Evolutionary conservation across 2,113 vertebrate genomes (phyloP), one percentile per base, ranked within the genome.

Genomic region (Telmatochromis bifrenatus): DNA sequence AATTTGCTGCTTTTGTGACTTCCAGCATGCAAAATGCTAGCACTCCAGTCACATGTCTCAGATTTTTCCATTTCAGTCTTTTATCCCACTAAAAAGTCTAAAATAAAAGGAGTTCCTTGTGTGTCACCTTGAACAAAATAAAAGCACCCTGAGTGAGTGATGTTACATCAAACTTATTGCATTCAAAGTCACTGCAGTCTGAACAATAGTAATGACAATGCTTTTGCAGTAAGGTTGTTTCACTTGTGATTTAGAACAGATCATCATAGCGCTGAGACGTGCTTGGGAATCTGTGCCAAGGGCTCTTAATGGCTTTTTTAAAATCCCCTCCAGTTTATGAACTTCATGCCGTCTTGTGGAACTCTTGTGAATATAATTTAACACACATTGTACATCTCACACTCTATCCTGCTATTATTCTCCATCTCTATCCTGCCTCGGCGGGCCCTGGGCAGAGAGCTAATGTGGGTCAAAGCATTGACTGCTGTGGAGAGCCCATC

Each of bases 401-500:
- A 87, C n/a, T 56, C 79, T 70, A 86, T 86, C 68, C 81, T 37
- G 87, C 84, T 83, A 81, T 94, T 94, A 88, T 92, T 89, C 84
- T 90, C 83, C 55, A 73, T 84, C 79, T 87, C 89, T 80, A 42
- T 87, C 88, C 55, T 28, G 83, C 75, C 90, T 88, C 86, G 2
- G 33, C 3, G 9, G 81, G 83, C 88, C 87, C 77, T 21, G 75
- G 84, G 91, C 85, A 33, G 65, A 73, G 68, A 85, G 77, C 79
- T 92, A 94, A 94, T 92, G 85, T 94, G 94, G 93, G 93, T 93
- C 94, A 93, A 87, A 90, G 88, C 90, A 6, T 81, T 19, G 90
- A 75, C 92, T 90, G 80, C 77, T 19, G 83, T 89, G 79, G 62
- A 90, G 88, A 93, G 81, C 62, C 84, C 45, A 85, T 88, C 81